Base-by-base conservation (phyloP, 92 coral and sea anemone genomes). In the Micromussa lordhowensis region DNA sequence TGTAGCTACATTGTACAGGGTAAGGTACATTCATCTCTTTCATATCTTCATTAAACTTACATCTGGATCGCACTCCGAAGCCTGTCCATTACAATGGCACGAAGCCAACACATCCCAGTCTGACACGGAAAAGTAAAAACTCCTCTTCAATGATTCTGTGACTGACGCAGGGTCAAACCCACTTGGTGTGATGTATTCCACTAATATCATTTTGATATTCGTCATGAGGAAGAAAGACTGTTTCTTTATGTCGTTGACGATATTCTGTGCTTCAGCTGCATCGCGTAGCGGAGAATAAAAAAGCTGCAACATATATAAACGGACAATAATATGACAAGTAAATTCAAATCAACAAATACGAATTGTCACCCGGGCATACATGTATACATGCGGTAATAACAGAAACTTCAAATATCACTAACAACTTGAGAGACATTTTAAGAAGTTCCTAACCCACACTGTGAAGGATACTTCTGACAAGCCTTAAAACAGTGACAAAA, bases 1-100 rank as follows among this genome's bases (percentile, higher is more conserved):
- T 35, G 38, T 35, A 35, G 68, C 28, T 59, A 19, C 68, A 35
- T 35, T 4, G 2, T 35, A 1, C 38, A 35, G 38, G 38, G 38
- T 35, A 35, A 35, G 38, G 38, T 35, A 35, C 38, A 35, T 35
- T 35, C 38, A 35, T 35, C n/a, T n/a, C n/a, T n/a, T n/a, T n/a
- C n/a, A n/a, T n/a, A 2, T 36, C 30, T 32, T 71, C 32, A n/a
- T 0, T 6, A 34, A 17, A 86, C 88, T 86, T 90, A 94, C 97
- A 81, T 85, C 77, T 61, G 72, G 26, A 78, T 88, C 80, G 77
- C 99, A 97, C 61, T 88, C 48, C 1, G 91, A 91, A 49, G 99
- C 95, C 72, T 96, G 98, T 49, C 99, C 99, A 91, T 96, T 90
- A 48, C 99, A 97, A 84, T 87, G 94, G 70, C 99, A 97, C 0